Conservation (phyloP, 2,113 vertebrate species). For the Orcinus orca region DNA sequence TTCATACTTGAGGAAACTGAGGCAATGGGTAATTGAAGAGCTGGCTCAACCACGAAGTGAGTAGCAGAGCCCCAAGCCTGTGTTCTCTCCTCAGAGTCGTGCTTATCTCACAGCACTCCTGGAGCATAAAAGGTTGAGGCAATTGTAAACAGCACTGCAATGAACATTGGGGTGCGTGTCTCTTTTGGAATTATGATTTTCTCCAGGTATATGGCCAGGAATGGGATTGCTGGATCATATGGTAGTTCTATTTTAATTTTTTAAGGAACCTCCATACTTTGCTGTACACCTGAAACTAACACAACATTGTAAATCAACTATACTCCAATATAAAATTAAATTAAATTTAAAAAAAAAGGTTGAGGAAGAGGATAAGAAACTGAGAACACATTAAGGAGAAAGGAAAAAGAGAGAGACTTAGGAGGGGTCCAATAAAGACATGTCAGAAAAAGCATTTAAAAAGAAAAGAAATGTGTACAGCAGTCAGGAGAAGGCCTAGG, state of each 20-base stretch:
- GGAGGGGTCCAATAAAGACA: constrained; percentile 35
- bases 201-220: background rate
- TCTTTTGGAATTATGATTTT: background rate
- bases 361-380: constrained; percentile 31
- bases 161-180: background rate
- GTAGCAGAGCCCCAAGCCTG: background rate
- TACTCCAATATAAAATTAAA: background rate
- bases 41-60: background rate
- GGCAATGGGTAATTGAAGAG: background rate
- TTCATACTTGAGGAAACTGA: background rate
- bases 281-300: background rate
- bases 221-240: background rate
- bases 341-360: background rate
- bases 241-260: background rate
- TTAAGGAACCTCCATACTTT: background rate
- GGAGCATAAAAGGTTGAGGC: background rate
- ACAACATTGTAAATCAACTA: background rate
- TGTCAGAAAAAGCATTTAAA: constrained; percentile 38
- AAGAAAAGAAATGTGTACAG: constrained; percentile 45
- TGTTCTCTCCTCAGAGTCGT: background rate
- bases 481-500: constrained; percentile 19
- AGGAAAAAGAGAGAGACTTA: constrained; percentile 37
- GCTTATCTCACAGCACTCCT: background rate
- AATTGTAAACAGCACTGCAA: background rate
- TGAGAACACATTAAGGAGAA: constrained; percentile 19